These are phyloP conservation scores for Deilephila elpenor DNA, from an alignment of 2,888 invertebrate species.

Conservation along the genomic window DNA sequence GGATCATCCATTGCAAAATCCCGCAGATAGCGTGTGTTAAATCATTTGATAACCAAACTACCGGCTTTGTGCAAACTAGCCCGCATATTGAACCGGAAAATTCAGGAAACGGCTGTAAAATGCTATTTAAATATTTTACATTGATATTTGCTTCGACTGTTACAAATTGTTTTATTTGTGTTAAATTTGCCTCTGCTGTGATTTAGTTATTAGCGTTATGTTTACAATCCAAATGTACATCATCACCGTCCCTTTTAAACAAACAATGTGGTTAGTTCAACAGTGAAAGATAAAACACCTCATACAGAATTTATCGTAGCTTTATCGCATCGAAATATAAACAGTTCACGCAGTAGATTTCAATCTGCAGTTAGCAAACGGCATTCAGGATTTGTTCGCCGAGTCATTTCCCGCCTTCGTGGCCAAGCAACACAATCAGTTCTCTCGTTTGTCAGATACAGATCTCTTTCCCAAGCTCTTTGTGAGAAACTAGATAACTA, in stretches of 20 bases:
- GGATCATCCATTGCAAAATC: not conserved
- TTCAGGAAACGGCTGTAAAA: not conserved
- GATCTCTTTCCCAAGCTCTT: constrained; percentile 23
- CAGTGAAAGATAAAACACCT: not conserved
- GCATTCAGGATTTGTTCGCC: constrained; percentile 24
- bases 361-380: constrained; percentile 17
- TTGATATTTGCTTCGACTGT: not conserved
- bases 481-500: constrained; percentile 21
- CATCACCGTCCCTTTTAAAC: not conserved
- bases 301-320: not conserved
- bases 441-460: constrained; percentile 18
- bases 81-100: not conserved
- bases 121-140: not conserved
- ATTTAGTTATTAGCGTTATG: not conserved
- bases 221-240: not conserved
- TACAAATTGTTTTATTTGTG: no score
- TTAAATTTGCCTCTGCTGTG: not conserved
- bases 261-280: not conserved
- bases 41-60: not conserved
- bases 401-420: constrained; percentile 19
- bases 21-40: not conserved
- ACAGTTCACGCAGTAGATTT: constrained; percentile 23
- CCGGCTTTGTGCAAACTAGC: constrained; percentile 2
- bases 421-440: constrained; percentile 16
- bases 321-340: not conserved